Evolutionary conservation across 2,113 vertebrate genomes (phyloP).

Genomic region (Pteruthius melanotis): DNA sequence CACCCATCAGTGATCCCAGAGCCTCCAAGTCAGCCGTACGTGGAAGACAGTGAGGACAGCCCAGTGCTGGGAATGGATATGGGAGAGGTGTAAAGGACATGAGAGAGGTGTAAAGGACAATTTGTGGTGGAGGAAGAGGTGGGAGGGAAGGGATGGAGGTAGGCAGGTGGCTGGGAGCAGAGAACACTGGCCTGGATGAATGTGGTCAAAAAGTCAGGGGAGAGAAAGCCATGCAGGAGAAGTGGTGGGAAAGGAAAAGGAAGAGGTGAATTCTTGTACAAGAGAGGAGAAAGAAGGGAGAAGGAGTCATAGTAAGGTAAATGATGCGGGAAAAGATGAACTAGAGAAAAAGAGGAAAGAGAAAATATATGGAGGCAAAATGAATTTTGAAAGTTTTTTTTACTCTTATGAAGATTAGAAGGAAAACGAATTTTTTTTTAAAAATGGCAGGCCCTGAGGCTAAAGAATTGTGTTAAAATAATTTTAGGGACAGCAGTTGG

Average conservation of each 20-base stretch:
- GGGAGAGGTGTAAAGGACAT: not conserved
- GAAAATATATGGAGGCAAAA: not conserved
- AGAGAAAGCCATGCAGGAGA: not conserved
- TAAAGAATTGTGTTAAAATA: not conserved
- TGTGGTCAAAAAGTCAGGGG: not conserved
- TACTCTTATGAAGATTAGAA: not conserved
- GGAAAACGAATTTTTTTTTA: not conserved
- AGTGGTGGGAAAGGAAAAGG: not conserved
- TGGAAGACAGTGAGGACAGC: not conserved
- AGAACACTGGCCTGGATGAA: not conserved
- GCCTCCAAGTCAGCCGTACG: accelerated
- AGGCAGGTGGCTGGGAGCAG: not conserved
- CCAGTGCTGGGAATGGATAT: not conserved
- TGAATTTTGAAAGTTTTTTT: not conserved
- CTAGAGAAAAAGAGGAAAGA: not conserved
- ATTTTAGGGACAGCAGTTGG: not conserved
- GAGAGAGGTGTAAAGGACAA: not conserved
- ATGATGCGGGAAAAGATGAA: not conserved
- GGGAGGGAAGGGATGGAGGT: not conserved
- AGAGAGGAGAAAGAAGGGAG: not conserved
- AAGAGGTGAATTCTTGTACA: not conserved
- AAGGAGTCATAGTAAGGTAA: not conserved
- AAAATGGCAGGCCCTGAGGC: not conserved
- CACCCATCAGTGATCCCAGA: not conserved
- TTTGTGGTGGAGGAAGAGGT: not conserved